Conservation (phyloP, 2,888 invertebrate genomes). For the Drosophila antonietae region DNA sequence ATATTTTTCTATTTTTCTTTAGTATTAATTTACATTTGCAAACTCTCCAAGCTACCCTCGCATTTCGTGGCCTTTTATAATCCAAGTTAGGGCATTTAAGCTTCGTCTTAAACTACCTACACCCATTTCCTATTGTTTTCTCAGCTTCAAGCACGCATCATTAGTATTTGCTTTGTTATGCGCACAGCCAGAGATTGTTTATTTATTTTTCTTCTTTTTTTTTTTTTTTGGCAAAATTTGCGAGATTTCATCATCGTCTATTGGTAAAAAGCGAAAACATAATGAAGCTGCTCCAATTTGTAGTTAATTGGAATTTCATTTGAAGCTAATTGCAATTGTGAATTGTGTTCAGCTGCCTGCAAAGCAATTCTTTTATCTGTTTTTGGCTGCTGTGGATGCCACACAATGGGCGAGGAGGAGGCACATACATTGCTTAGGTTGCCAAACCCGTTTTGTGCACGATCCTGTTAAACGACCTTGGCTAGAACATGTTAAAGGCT, state of each 20-base stretch:
- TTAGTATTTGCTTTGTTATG: constrained; percentile 71
- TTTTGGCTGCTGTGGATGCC: constrained; percentile 7
- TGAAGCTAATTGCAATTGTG: constrained; percentile 41
- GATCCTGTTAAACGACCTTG: constrained; percentile 62
- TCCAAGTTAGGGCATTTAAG: constrained; percentile 28
- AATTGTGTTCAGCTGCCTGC: background rate
- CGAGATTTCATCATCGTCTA: constrained; percentile 57
- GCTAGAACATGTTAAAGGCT: constrained; percentile 50
- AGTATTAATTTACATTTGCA: background rate
- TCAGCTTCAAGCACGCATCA: constrained; percentile 55
- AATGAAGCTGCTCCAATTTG: constrained; percentile 76
- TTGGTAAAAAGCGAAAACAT: constrained; percentile 38
- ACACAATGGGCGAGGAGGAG: constrained; percentile 13
- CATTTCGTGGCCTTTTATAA: background rate
- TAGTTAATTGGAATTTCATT: constrained; percentile 68
- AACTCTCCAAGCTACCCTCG: background rate
- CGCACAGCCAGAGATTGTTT: constrained; percentile 52
- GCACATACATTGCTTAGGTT: background rate
- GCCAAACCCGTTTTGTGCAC: constrained; percentile 37
- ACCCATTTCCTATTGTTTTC: constrained; percentile 26
- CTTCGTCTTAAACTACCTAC: constrained; percentile 9
- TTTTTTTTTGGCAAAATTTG: constrained; percentile 45
- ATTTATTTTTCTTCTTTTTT: background rate
- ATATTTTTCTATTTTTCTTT: background rate
- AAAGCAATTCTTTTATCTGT: background rate